Conservation (phyloP, 2,797 vertebrate species). For the Pempheris klunzingeri region DNA sequence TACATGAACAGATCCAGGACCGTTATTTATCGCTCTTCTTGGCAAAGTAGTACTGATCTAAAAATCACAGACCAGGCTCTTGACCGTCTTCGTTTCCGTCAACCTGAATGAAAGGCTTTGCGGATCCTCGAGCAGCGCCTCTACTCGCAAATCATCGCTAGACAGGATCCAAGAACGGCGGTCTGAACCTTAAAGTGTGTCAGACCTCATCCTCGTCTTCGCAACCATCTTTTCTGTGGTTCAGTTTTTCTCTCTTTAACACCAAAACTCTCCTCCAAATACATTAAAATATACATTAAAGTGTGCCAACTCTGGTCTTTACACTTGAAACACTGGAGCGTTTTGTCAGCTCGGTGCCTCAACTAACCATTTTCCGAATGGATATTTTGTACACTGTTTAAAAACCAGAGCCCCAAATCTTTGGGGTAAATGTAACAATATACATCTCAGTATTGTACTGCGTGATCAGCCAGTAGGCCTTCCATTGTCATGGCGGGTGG, state of each 20-base stretch:
- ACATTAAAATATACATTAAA: constrained; percentile 81
- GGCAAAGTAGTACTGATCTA: constrained; percentile 59
- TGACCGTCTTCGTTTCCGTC: constrained; percentile 18
- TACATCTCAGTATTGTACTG: constrained; percentile 75
- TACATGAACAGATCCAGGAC: constrained; percentile 64
- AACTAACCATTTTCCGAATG: constrained; percentile 60
- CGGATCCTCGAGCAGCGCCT: constrained; percentile 18
- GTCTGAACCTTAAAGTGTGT: constrained; percentile 36
- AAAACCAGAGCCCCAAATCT: constrained; percentile 69
- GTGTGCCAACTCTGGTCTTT: constrained; percentile 65
- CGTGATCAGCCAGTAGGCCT: constrained; percentile 61
- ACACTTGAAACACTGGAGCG: constrained; percentile 58
- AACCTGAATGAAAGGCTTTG: constrained; percentile 17
- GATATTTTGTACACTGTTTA: constrained; percentile 66
- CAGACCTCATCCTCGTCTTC: constrained; percentile 36
- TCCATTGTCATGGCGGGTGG: constrained; percentile 67
- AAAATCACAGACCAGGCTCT: constrained; percentile 48
- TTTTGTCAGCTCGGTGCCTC: constrained; percentile 56
- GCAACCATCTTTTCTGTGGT: constrained; percentile 40
- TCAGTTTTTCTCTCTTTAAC: constrained; percentile 32
- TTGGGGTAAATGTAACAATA: constrained; percentile 70
- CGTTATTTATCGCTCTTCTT: constrained; percentile 40
- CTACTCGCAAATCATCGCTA: constrained; percentile 6
- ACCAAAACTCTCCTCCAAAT: constrained; percentile 56
- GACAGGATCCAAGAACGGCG: constrained; percentile 23